phyloP scores from a whole-genome alignment of 2,797 vertebrate species.

The Falco naumanni region DNA sequence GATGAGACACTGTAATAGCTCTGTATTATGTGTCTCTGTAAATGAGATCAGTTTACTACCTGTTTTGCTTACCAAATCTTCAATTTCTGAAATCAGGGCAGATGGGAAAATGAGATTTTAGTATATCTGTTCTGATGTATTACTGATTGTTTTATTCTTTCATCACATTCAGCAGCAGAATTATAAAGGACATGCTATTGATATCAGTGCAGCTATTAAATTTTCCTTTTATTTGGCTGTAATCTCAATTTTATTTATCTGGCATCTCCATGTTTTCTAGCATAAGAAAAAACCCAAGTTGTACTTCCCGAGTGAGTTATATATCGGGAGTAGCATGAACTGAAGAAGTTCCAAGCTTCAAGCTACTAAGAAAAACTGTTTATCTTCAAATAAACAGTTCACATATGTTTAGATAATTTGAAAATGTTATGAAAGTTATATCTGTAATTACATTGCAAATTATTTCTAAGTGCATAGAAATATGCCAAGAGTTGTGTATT shows the following conservation, averaged over 20 bases:
- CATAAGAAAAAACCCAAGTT: not conserved
- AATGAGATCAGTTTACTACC: not conserved
- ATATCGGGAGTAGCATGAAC: not conserved
- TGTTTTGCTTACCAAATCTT: not conserved
- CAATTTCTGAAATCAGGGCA: not conserved
- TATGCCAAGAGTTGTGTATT: not conserved
- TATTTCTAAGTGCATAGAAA: not conserved
- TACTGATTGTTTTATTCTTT: not conserved
- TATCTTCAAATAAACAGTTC: not conserved
- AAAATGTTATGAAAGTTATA: too few species aligned
- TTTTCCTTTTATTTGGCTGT: not conserved
- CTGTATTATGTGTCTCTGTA: not conserved
- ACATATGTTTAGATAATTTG: not conserved
- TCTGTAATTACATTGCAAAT: not conserved
- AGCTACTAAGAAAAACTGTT: not conserved
- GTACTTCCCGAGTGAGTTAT: not conserved
- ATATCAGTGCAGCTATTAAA: not conserved
- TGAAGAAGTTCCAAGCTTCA: not conserved
- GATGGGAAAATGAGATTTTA: not conserved
- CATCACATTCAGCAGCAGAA: not conserved
- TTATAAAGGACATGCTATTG: not conserved
- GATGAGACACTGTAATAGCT: not conserved
- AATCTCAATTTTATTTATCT: not conserved
- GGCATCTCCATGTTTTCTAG: not conserved
- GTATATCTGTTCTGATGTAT: not conserved